Evolutionary conservation across 2,113 vertebrate genomes (phyloP).

Genomic region (Eudyptes chrysolophus): DNA sequence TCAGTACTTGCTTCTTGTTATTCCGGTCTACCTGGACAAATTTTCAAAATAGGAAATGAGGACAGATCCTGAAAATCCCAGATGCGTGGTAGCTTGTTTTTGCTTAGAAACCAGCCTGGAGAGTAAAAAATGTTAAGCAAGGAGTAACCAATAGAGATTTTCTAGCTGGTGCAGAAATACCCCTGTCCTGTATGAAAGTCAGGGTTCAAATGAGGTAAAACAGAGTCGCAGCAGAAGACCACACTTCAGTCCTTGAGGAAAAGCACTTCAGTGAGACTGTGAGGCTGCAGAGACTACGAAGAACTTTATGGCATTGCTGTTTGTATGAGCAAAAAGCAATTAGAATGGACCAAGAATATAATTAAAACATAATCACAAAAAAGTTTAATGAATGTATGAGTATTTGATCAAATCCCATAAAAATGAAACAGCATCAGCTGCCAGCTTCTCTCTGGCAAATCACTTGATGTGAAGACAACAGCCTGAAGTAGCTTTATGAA

Average conservation of each 20-base stretch:
- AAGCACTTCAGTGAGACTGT: background rate
- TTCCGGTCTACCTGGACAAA: background rate
- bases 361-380: background rate
- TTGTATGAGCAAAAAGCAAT: background rate
- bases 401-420: background rate
- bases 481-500: background rate
- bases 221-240: background rate
- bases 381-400: background rate
- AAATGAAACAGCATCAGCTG: background rate
- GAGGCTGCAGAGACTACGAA: background rate
- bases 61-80: background rate
- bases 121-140: background rate
- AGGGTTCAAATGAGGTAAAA: background rate
- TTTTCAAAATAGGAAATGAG: background rate
- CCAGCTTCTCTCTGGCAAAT: conserved; percentile 14
- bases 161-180: background rate
- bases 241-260: background rate
- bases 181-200: background rate
- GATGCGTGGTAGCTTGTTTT: background rate
- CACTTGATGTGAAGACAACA: background rate
- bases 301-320: background rate
- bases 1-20: background rate
- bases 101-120: background rate
- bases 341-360: background rate
- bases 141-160: background rate